Base-by-base conservation (phyloP, 1,140 invertebrate genomes). In the Brachionus manjavacas region DNA sequence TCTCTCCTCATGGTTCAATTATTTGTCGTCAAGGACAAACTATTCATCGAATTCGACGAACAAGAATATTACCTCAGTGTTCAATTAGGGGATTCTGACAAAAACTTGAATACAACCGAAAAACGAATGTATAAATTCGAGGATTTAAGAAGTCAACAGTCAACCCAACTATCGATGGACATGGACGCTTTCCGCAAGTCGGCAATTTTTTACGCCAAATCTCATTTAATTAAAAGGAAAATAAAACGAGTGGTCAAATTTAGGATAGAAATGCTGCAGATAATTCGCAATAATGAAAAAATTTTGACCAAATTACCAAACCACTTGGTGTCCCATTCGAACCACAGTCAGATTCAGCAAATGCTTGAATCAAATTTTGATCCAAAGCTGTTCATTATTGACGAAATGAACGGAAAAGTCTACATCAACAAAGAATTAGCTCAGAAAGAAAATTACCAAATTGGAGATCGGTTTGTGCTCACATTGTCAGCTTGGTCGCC, bases 11-110 rank as follows among this genome's bases (percentile, higher is more conserved):
- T 20, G 11, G 12, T 81, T 43, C n/a, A 68, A 35, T 25, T 81
- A 9, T 25, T n/a, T 41, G 31, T 81, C 35, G 79, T 81, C 9
- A 81, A 64, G 9, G 79, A 81, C 23, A 81, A 68, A 16, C 28
- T 81, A n/a, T 64, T 64, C 39, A 81, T 81, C 14, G 79, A 81
- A 64, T 81, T 81, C 28, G 79, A 81, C 16, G 52, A 68, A 64
- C 52, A 35, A 60, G 31, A 81, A 12, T 81, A 81, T 46, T 81
- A 64, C 64, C 25, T 81, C 9, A 68, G 79, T 68, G 79, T 35
- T 3, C 31, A 60, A 68, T 64, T 81, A 12, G 8, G 39, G 9
- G 52, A 68, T 64, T n/a, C 25, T 12, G 52, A 81, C 31, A 25
- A 4, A 60, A 60, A 60, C 16, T 16, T 14, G 20, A 64, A 28